A percentile compares a stretch with the other conserved stretches of the same genome.
These are phyloP conservation scores for Parambassis ranga DNA, from an alignment of 2,797 vertebrate species.

Conservation along the genomic window DNA sequence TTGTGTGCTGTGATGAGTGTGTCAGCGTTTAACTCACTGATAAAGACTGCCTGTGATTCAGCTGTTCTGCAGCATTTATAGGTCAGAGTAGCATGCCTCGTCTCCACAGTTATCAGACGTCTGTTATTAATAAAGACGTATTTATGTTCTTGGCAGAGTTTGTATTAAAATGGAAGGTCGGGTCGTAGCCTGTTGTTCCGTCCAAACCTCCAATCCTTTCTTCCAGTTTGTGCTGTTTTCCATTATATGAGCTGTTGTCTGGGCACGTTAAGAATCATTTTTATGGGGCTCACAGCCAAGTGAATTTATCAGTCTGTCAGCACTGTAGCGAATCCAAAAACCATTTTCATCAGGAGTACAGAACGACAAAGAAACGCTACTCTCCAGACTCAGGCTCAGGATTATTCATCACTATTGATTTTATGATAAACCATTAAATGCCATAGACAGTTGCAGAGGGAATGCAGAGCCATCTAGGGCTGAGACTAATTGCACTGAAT, in stretches of 20 bases:
- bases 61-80: background rate
- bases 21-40: background rate
- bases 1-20: background rate
- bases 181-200: background rate
- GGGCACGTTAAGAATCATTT: conserved; percentile 1
- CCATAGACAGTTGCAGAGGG: background rate
- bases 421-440: background rate
- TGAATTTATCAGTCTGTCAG: background rate
- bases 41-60: background rate
- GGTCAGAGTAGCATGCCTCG: background rate
- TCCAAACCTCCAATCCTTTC: background rate
- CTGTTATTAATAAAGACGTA: background rate
- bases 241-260: background rate
- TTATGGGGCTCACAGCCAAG: background rate
- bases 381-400: background rate
- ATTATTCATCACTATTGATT: conserved; percentile 13
- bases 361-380: background rate
- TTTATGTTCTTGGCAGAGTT: background rate
- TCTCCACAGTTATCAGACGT: background rate
- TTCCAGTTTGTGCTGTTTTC: background rate
- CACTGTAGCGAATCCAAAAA: background rate
- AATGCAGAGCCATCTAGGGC: background rate
- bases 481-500: background rate
- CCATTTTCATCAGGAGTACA: background rate
- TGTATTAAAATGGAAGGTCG: background rate